A percentile compares a stretch with the other conserved stretches of the same genome.
These are phyloP conservation scores for Asarcornis scutulata DNA, from an alignment of 2,113 vertebrate species.

Conservation along the genomic window DNA sequence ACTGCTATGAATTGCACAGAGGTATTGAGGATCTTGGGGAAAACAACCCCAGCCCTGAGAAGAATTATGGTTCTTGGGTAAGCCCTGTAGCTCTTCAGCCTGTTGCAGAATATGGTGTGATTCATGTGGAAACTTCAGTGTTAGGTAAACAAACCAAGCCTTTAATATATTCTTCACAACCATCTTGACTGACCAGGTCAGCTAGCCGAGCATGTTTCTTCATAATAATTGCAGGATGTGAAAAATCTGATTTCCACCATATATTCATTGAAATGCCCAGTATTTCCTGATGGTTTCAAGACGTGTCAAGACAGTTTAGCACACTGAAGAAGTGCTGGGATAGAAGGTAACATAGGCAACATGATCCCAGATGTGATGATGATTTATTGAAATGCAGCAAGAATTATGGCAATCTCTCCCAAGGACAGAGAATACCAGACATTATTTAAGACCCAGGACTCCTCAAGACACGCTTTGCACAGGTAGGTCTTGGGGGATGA, in stretches of 20 bases:
- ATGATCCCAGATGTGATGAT: not conserved
- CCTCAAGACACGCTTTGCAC: not conserved
- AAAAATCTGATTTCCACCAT: not conserved
- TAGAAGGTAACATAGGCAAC: not conserved
- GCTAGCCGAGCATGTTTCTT: not conserved
- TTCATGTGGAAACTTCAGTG: not conserved
- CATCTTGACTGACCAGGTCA: not conserved
- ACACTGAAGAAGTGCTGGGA: not conserved
- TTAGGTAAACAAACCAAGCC: not conserved
- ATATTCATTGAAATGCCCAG: not conserved
- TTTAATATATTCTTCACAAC: not conserved
- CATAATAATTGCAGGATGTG: not conserved
- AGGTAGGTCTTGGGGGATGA: not conserved
- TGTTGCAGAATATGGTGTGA: not conserved
- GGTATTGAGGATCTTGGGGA: not conserved
- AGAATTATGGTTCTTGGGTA: not conserved
- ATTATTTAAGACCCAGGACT: not conserved
- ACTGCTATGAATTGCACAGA: not conserved
- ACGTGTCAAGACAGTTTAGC: not conserved
- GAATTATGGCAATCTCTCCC: not conserved
- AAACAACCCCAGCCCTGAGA: not conserved
- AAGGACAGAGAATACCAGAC: not conserved
- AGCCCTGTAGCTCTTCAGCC: not conserved
- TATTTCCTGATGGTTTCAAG: not conserved
- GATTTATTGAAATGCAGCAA: not conserved